A percentile compares a stretch with the other conserved stretches of the same genome.
These are phyloP conservation scores for Nicator chloris DNA, from an alignment of 2,113 vertebrate species.

Conservation along the genomic window DNA sequence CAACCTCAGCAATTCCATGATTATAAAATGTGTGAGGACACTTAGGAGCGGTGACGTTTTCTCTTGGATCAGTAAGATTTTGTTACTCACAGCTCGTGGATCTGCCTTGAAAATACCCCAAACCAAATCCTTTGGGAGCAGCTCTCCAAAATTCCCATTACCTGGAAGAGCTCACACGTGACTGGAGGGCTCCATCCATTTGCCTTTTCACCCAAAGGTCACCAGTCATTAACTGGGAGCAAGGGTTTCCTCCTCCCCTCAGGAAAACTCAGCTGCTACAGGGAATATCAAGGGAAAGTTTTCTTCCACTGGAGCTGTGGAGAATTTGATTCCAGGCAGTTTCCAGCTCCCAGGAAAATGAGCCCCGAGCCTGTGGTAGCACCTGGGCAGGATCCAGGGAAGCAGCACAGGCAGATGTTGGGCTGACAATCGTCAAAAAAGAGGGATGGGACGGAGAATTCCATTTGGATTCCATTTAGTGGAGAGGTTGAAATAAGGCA, in stretches of 20 bases:
- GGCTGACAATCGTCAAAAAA: accelerated
- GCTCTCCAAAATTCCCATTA: too few species aligned
- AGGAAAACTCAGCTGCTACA: neutral
- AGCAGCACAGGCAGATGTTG: neutral
- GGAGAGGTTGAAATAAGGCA: neutral
- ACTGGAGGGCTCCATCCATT: too few species aligned
- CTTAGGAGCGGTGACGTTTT: too few species aligned
- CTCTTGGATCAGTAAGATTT: too few species aligned
- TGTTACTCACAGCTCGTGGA: too few species aligned
- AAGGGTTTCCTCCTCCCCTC: neutral
- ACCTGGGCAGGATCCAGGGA: neutral
- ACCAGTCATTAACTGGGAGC: neutral
- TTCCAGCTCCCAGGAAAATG: neutral
- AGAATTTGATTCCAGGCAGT: neutral
- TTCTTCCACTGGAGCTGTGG: neutral
- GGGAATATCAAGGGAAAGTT: neutral
- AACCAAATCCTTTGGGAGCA: too few species aligned
- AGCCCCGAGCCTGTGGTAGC: neutral
- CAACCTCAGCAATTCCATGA: too few species aligned
- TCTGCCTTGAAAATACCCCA: too few species aligned
- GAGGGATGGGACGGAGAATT: neutral
- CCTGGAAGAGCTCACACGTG: too few species aligned
- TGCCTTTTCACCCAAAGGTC: neutral
- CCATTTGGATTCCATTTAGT: too few species aligned
- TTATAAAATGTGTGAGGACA: too few species aligned